These are phyloP conservation scores for Redunca redunca DNA, from an alignment of 2,113 vertebrate species.

Conservation along the genomic window DNA sequence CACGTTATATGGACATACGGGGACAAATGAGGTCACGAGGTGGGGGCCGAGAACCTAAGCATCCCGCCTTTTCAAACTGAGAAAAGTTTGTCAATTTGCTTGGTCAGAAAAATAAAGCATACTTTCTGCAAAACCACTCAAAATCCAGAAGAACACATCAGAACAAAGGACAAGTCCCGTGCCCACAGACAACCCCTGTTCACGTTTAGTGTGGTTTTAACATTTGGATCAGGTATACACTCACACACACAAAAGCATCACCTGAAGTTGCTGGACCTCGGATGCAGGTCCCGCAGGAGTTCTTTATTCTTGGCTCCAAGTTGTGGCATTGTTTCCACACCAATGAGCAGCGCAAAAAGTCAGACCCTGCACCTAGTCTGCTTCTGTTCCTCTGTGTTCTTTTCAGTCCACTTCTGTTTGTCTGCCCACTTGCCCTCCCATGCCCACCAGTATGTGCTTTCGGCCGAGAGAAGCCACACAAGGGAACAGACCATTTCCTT, in stretches of 20 bases:
- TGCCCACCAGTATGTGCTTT: no score
- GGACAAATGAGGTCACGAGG: neutral
- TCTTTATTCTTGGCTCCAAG: neutral
- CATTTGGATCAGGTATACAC: rapidly evolving
- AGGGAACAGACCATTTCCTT: neutral
- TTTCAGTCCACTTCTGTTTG: neutral
- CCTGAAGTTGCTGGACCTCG: rapidly evolving
- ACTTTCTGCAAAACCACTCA: neutral
- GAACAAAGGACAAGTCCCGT: neutral
- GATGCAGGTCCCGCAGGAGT: rapidly evolving
- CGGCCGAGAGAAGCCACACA: neutral
- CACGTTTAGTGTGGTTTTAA: neutral
- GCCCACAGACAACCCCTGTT: neutral
- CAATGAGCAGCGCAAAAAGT: rapidly evolving
- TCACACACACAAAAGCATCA: rapidly evolving
- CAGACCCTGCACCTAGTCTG: neutral
- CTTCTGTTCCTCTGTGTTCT: neutral
- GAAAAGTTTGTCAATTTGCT: neutral
- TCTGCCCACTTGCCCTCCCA: neutral
- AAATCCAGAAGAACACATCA: neutral
- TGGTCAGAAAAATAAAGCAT: neutral
- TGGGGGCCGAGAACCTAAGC: neutral
- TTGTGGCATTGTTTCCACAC: rapidly evolving
- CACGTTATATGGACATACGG: neutral
- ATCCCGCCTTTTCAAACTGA: neutral